phyloP scores from a whole-genome alignment of 2,797 vertebrate species.

The Pterois miles region DNA sequence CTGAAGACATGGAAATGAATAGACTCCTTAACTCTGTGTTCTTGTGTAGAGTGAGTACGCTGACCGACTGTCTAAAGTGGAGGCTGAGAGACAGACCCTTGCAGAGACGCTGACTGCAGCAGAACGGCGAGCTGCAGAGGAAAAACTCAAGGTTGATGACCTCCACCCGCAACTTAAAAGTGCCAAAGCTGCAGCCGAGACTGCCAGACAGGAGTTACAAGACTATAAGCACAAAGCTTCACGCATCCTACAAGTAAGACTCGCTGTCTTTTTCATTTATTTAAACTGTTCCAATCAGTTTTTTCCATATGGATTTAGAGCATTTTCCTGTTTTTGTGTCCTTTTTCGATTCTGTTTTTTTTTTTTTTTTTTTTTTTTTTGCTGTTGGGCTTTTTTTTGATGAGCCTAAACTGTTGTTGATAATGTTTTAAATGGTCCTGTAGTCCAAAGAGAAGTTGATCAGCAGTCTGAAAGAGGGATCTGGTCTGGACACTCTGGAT shows the following conservation, averaged over 20 bases:
- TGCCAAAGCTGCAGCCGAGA: constrained; percentile 84
- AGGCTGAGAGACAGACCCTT: constrained; percentile 91
- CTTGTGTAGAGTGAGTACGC: constrained; percentile 87
- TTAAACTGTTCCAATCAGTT: not conserved
- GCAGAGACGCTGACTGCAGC: constrained; percentile 89
- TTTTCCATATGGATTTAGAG: not conserved
- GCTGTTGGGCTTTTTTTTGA: not conserved
- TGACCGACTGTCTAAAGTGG: constrained; percentile 86
- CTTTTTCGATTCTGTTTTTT: not conserved
- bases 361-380: constrained; percentile 2
- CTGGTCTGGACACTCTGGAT: constrained; percentile 92
- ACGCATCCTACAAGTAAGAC: constrained; percentile 92
- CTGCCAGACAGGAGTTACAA: constrained; percentile 89
- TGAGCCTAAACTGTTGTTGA: not conserved
- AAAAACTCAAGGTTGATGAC: constrained; percentile 89
- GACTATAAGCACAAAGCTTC: constrained; percentile 99
- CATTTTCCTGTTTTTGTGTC: not conserved
- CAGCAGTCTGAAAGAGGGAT: constrained; percentile 97
- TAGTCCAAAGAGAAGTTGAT: constrained; percentile 99
- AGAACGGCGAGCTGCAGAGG: constrained; percentile 89
- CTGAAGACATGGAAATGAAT: not conserved
- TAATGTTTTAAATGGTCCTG: constrained; percentile 7
- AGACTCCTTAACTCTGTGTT: not conserved
- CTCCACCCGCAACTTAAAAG: constrained; percentile 90
- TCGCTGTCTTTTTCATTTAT: not conserved